Evolutionary conservation across 2,113 vertebrate species (phyloP).

Genomic region (Monopterus albus): DNA sequence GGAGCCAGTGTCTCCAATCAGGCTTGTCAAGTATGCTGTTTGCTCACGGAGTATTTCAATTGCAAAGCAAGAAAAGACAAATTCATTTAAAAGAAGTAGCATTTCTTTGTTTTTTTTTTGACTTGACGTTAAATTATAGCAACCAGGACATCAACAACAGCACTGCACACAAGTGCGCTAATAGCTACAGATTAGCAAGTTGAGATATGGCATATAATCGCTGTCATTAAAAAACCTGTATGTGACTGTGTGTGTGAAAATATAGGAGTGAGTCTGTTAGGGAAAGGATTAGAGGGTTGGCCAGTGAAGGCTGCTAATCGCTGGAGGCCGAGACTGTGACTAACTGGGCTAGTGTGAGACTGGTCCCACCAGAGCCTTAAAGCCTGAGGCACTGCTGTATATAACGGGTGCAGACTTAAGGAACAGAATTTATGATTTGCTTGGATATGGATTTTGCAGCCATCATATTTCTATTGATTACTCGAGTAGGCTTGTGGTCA

Average conservation of each 20-base stretch:
- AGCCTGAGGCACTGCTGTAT: too few species aligned
- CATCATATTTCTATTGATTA: not conserved
- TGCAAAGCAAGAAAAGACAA: conserved; percentile 10
- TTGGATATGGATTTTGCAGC: not conserved
- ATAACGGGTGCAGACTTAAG: not conserved
- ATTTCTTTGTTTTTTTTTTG: not conserved
- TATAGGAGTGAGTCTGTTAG: conserved; percentile 60
- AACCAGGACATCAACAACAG: conserved; percentile 19
- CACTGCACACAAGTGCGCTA: conserved; percentile 18
- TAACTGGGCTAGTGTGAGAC: conserved; percentile 52
- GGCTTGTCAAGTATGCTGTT: conserved; percentile 41
- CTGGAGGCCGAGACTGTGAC: conserved; percentile 65
- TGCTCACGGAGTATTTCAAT: conserved; percentile 9
- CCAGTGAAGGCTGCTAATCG: conserved; percentile 65
- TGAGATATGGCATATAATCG: conserved; percentile 43
- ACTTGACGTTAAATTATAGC: not conserved
- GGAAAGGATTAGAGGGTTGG: conserved; percentile 69
- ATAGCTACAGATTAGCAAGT: conserved; percentile 64
- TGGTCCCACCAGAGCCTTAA: too few species aligned
- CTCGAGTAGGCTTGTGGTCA: not conserved
- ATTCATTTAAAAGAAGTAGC: not conserved
- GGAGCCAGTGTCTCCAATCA: conserved; percentile 33
- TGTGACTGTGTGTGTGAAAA: conserved; percentile 36
- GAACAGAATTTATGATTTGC: not conserved
- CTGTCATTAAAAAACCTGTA: conserved; percentile 37